phyloP scores from a whole-genome alignment of 2,113 vertebrate species.

The Emydura subglobosa region DNA sequence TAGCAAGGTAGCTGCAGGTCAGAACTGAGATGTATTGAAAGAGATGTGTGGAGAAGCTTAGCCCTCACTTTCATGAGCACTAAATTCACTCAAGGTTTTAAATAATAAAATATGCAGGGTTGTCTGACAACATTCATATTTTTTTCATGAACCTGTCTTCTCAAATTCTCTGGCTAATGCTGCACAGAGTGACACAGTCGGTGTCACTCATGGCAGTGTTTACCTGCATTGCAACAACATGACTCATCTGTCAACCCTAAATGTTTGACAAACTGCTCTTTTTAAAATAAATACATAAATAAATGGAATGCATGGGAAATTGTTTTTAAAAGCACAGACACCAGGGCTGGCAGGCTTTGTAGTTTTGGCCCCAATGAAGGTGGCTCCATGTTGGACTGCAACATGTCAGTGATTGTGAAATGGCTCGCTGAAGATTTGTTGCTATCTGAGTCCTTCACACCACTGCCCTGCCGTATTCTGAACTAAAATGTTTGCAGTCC shows the following conservation, averaged over 20 bases:
- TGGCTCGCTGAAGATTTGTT: background rate
- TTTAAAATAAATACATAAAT: slow-evolving; percentile 51
- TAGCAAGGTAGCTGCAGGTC: slow-evolving; percentile 59
- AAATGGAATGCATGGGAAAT: background rate
- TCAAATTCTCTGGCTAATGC: slow-evolving; percentile 71
- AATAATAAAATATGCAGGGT: slow-evolving; percentile 76
- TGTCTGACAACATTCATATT: slow-evolving; percentile 78
- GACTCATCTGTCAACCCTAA: slow-evolving; percentile 66
- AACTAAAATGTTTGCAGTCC: background rate
- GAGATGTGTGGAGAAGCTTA: slow-evolving; percentile 61
- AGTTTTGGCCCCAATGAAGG: background rate
- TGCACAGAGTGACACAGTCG: slow-evolving; percentile 61
- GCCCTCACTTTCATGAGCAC: slow-evolving; percentile 69
- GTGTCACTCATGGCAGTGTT: slow-evolving; percentile 65
- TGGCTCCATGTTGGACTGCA: background rate
- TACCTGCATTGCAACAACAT: slow-evolving; percentile 68
- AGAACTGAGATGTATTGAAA: slow-evolving; percentile 69
- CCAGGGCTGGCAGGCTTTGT: background rate
- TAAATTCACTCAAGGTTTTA: slow-evolving; percentile 77
- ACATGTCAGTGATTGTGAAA: background rate
- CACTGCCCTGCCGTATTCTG: background rate
- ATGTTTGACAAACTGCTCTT: slow-evolving; percentile 65
- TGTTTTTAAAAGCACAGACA: background rate
- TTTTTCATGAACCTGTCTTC: slow-evolving; percentile 79
- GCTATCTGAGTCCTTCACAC: background rate